Evolutionary conservation across 1,140 invertebrate species (phyloP), one percentile per base, ranked within the genome.

Genomic region (Homarus americanus): DNA sequence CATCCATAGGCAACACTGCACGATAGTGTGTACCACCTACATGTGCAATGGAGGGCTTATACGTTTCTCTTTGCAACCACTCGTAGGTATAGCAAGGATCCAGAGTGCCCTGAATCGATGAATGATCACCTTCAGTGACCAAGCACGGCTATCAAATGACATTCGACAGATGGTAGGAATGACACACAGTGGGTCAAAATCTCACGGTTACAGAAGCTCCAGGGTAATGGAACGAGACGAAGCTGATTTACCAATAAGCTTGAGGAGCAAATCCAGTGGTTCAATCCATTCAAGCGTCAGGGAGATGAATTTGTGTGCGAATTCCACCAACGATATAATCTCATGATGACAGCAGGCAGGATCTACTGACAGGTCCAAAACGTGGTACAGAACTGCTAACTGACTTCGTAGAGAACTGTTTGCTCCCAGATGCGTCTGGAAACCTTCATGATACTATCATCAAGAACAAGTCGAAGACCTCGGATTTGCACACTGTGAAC

Each of bases 101-200:
- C n/a, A 7, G 34, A 24, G 5, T 72, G 66, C 66, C 24, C 66
- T 72, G 9, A 36, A 75, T 75, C 72, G 28, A 10, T 75, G 72
- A 36, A 75, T 75, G 73, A 63, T 75, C 73, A 38, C 73, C 1
- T 75, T 12, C 73, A 75, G n/a, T n/a, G n/a, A n/a, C n/a, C n/a
- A n/a, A n/a, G n/a, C n/a, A n/a, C n/a, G n/a, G n/a, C n/a, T n/a
- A n/a, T n/a, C n/a, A n/a, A n/a, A n/a, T n/a, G n/a, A 75, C 73
- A 75, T 38, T 5, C 66, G 24, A 7, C 7, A 72, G 66, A 72
- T 72, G 66, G 66, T 24, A 24, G 24, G 66, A 7, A 24, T 72
- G 5, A 72, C 5, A 10, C 66, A 4, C 66, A n/a, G 58, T 63
- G 24, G 24, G 7, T 72, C 66, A 10, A 72, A n/a, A 72, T 72